These are phyloP conservation scores for Pholis gunnellus DNA, from an alignment of 2,113 vertebrate genomes.

Conservation along the genomic window DNA sequence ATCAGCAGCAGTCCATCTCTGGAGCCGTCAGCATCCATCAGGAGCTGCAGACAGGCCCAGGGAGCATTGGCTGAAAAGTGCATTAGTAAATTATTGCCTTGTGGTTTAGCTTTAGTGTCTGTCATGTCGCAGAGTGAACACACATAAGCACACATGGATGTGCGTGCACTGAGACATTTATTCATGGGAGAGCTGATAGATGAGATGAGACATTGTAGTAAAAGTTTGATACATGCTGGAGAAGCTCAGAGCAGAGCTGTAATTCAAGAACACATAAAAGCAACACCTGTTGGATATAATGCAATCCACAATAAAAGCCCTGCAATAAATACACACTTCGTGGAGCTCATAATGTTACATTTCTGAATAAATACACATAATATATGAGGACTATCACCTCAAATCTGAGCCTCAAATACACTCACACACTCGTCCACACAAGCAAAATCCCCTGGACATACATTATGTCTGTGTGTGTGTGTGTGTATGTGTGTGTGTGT, in stretches of 20 bases:
- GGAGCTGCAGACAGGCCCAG: conserved; percentile 83
- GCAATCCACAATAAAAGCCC: conserved; percentile 5
- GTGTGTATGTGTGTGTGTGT: conserved; percentile 31
- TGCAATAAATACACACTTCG: conserved; percentile 23
- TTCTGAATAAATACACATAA: background rate
- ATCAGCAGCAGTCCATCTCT: conserved; percentile 89
- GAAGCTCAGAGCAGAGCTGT: background rate
- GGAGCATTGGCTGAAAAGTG: conserved; percentile 85
- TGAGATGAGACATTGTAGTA: conserved; percentile 45
- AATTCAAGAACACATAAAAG: conserved; percentile 29
- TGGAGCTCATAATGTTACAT: background rate
- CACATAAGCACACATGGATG: conserved; percentile 21
- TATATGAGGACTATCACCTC: background rate
- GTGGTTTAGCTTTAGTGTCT: conserved; percentile 75
- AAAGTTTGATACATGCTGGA: conserved; percentile 37
- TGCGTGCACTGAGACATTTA: conserved; percentile 44
- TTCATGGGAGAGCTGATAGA: conserved; percentile 42
- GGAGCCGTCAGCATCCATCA: conserved; percentile 88
- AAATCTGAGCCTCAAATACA: conserved; percentile 1
- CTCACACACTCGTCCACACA: conserved; percentile 29
- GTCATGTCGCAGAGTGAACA: conserved; percentile 60
- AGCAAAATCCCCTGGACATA: conserved; percentile 58
- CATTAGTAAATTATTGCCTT: conserved; percentile 89
- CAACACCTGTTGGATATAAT: conserved; percentile 38
- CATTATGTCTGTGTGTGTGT: background rate